Base-by-base conservation (phyloP, 2,113 vertebrate species). In the Gallinago media region DNA sequence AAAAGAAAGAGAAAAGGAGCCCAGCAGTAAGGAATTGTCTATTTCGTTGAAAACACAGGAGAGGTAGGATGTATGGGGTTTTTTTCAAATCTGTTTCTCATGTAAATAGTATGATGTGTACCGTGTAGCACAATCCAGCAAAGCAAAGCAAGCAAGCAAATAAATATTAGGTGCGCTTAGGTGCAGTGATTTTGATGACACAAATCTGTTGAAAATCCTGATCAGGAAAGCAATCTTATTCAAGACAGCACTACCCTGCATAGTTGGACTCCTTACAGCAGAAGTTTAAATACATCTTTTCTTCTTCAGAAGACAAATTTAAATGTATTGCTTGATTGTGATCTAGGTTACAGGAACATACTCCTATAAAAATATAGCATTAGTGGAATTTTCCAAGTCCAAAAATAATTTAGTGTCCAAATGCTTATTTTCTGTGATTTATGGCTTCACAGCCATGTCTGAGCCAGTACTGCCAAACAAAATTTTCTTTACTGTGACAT, bases 331-430 rank as follows among this genome's bases (percentile, higher is more conserved):
- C 49, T 92, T 88, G 40, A 67, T 82, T 91, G 65, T 21, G 8
- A 71, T 92, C 56, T 85, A 92, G 78, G 40, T 88, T 92, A 76
- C 56, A 86, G 81, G 93, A 86, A 84, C 65, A 92, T 76, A 72
- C 40, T 92, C 83, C 83, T 91, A 40, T 89, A 90, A 91, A 93
- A 97, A 81, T 85, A 92, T 26, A 95, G 76, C 59, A 85, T 83
- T 88, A 72, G 76, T 84, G 94, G 90, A 95, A 94, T 95, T 96
- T 96, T 93, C 93, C 94, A 91, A 38, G 22, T 80, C 59, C 26
- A 68, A 85, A 96, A 93, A 91, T 88, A 96, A 94, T 96, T 86
- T 91, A 84, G 36, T 78, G 52, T 93, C 52, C 59, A 93, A 62
- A 84, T 90, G 73, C 14, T 7, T 95, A 71, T 36, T 96, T 95